Evolutionary conservation across 2,888 invertebrate genomes (phyloP), one percentile per base, ranked within the genome.

Genomic region (Drosophila pegasa): DNA sequence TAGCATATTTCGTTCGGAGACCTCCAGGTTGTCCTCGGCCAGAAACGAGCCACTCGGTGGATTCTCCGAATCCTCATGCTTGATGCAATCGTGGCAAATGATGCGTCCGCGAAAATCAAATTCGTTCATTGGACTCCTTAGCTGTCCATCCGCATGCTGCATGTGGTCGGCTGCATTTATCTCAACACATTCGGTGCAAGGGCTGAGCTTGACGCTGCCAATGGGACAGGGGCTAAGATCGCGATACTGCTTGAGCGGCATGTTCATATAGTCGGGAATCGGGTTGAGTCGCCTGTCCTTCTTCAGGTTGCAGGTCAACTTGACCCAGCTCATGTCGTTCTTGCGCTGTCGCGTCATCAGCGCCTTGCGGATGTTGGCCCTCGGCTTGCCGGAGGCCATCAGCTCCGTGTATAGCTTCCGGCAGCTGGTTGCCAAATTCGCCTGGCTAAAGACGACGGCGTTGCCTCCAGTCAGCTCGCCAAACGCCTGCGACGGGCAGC

Each of bases 331-430:
- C 63, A 71, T 58, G 38, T 71, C 14, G 2, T 38, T 45, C 12
- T 18, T 31, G 35, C 20, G 45, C 1, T 56, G 55, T 12, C 55
- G 33, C n/a, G 71, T n/a, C 1, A 14, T 16, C 35, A 71, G 18
- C 1, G 63, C 63, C 12, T 45, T 22, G 5, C 27, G 47, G 4
- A 71, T 18, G 3, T 43, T 25, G 0, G 38, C 16, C 0, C 50
- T 9, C 0, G 18, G 40, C 10, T 38, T n/a, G 10, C 35, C 54
- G 3, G 38, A 25, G 1, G 29, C 20, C 9, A 40, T 14, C 14
- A 57, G 14, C 9, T 55, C 37, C 2, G 71, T 65, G 9, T 71
- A 71, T 0, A 71, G 48, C 12, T 71, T 65, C 5, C 65, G 71
- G 33, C 60, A 71, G 37, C 52, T 52, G 16, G 48, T 54, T 0